These are phyloP conservation scores for Lithobates pipiens DNA, from an alignment of 2,797 vertebrate genomes.

Conservation along the genomic window DNA sequence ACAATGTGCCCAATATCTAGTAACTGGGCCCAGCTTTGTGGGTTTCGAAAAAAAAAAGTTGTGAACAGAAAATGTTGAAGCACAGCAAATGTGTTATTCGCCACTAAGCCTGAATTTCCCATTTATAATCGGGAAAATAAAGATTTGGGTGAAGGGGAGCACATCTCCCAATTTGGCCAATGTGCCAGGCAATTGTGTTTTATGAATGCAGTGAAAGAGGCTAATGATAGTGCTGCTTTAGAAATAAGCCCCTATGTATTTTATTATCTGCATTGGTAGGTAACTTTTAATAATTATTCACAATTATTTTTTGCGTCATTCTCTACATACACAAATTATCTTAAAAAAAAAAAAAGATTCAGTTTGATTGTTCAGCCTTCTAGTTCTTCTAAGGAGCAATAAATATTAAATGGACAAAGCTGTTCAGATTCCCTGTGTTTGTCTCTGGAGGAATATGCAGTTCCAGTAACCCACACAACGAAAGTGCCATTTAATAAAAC, in stretches of 20 bases:
- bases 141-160: background rate
- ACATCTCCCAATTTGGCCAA: background rate
- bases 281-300: background rate
- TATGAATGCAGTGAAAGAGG: background rate
- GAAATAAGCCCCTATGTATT: background rate
- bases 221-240: background rate
- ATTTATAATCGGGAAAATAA: too few species aligned
- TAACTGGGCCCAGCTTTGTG: background rate
- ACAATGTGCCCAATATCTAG: too few species aligned
- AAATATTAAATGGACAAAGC: constrained; percentile 17
- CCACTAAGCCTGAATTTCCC: too few species aligned
- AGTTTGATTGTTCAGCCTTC: background rate
- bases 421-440: constrained; percentile 26
- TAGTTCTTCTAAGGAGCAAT: background rate
- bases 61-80: too few species aligned
- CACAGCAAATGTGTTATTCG: too few species aligned
- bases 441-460: constrained; percentile 36
- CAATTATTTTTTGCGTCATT: background rate
- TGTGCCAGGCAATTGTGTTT: background rate
- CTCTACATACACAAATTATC: background rate
- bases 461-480: constrained; percentile 81
- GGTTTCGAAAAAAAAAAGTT: background rate
- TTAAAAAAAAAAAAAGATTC: background rate
- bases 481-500: constrained; percentile 85
- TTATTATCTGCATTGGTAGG: background rate